Evolutionary conservation across 1,140 invertebrate genomes (phyloP).

Genomic region (Helicoverpa zea): DNA sequence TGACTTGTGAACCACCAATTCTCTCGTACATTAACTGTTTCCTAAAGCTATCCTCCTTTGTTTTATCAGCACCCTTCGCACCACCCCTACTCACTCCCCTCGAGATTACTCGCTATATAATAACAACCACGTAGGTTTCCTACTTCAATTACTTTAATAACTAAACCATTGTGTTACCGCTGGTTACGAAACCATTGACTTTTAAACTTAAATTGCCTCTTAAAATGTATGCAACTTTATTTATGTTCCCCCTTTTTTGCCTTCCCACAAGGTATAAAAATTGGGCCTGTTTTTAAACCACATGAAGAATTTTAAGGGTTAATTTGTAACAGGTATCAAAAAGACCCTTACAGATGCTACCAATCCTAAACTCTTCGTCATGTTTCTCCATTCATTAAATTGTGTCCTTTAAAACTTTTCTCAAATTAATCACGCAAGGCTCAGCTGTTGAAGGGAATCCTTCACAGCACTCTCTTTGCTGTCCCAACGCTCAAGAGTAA

Average conservation of each 20-base stretch:
- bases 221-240: slow-evolving; percentile 51
- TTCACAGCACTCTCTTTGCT: slow-evolving; percentile 54
- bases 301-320: not conserved
- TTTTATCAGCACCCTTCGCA: slow-evolving; percentile 10
- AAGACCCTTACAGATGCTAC: not conserved
- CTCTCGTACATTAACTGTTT: not conserved
- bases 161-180: slow-evolving; percentile 64
- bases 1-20: slow-evolving; percentile 6
- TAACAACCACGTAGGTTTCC: slow-evolving; percentile 59
- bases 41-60: slow-evolving; percentile 32
- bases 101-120: slow-evolving; percentile 45
- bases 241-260: slow-evolving; percentile 48
- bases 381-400: not conserved
- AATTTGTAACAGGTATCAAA: not conserved
- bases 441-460: slow-evolving; percentile 74
- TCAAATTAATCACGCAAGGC: slow-evolving; percentile 65
- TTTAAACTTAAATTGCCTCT: slow-evolving; percentile 58
- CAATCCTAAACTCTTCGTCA: not conserved
- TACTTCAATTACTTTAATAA: slow-evolving; percentile 73
- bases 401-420: slow-evolving; percentile 20
- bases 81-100: slow-evolving; percentile 29
- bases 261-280: too few relatives aligned
- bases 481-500: slow-evolving; percentile 64
- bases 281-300: not conserved
- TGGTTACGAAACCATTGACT: slow-evolving; percentile 62